Evolutionary conservation across 2,888 invertebrate genomes (phyloP), one percentile per base, ranked within the genome.

Genomic region (Anarsia innoxiella): DNA sequence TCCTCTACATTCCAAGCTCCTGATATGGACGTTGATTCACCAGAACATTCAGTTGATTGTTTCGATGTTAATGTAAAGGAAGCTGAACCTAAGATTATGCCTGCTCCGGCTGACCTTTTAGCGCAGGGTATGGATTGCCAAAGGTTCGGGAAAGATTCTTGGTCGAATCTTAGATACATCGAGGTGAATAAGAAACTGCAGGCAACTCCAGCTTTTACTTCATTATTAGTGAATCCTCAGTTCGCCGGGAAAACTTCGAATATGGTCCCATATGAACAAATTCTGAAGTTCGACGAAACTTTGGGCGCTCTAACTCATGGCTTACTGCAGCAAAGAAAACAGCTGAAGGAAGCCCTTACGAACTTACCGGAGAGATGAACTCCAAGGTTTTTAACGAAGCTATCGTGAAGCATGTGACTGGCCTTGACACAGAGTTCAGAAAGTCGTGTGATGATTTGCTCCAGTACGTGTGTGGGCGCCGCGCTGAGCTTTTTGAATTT

Each of bases 121-220:
- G 23, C 25, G 1, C 38, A 44, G 28, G 44, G 49, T 11, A 43
- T 44, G 1, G 27, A 31, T 6, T 48, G 51, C 19, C 48, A 49
- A 19, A 40, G 41, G 11, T 36, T 51, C 2, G 42, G 39, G 1
- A 23, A 39, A 0, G 35, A 37, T 0, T 29, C 37, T 1, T 49
- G 45, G 48, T 48, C 42, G 11, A 31, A 40, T 8, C 37, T 48
- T 9, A 5, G 48, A 6, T 46, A 48, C 16, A 46, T 40, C 12
- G 46, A 51, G 2, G 46, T 39, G 1, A 38, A 33, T 6, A 46
- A 51, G 11, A 31, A 23, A 5, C 25, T 48, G n/a, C 46, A 41
- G 5, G 48, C 43, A 2, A 19, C 48, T 3, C 44, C 49, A 2
- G 46, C 42, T 2, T 48, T 49, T 28, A 31, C 31, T 12, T 5